Evolutionary conservation across 1,140 invertebrate genomes (phyloP).

Genomic region (Calliphora vicina): DNA sequence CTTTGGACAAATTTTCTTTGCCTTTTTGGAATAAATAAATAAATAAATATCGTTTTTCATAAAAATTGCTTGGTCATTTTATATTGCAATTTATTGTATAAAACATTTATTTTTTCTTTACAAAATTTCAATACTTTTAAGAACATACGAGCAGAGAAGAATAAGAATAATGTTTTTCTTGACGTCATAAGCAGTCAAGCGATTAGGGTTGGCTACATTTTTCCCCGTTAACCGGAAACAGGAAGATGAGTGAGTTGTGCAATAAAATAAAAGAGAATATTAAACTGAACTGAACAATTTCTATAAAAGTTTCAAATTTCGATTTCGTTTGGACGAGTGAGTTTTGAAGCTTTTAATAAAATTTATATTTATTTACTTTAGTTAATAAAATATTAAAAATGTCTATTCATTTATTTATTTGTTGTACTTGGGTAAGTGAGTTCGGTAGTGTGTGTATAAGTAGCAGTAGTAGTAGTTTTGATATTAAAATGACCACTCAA

Average conservation of each 20-base stretch:
- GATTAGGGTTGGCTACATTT: not conserved
- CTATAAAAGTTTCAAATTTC: not conserved
- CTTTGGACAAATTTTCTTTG: not conserved
- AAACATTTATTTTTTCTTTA: not conserved
- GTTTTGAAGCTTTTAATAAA: not conserved
- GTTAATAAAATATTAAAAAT: not conserved
- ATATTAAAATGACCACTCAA: conserved; percentile 27
- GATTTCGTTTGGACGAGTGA: not conserved
- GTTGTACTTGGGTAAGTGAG: no score
- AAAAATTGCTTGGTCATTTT: conserved; percentile 35
- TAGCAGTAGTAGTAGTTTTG: not conserved
- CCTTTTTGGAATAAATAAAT: not conserved
- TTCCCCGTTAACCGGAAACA: not conserved
- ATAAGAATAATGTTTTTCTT: not conserved
- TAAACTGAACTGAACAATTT: not conserved
- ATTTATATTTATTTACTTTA: not conserved
- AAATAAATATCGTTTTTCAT: conserved; percentile 14
- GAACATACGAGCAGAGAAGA: not conserved
- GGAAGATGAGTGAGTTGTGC: not conserved
- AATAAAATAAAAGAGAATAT: conserved; percentile 3
- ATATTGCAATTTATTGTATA: conserved; percentile 24
- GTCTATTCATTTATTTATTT: not conserved
- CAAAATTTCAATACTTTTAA: not conserved
- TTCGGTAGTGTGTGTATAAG: not conserved
- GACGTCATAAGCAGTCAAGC: not conserved